Base-by-base conservation (phyloP, 2,888 invertebrate genomes). In the Cephus pygmeus region DNA sequence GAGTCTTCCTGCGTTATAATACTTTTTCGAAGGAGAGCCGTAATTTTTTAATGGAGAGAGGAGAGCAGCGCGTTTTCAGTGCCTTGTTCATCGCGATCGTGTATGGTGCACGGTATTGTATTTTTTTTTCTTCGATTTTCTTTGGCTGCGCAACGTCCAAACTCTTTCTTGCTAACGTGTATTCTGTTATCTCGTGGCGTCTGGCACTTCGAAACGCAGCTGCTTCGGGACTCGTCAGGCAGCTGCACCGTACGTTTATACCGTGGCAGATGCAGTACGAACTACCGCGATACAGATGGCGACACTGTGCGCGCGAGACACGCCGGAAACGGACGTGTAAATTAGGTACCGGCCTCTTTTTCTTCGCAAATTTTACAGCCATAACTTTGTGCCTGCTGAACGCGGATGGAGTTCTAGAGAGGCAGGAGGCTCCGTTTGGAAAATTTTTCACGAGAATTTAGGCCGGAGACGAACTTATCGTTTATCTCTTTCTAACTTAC, bases 211-310 rank as follows among this genome's bases (percentile, higher is more conserved):
- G 31, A 71, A 31, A 31, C 71, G 71, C 71, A 71, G 71, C 71
- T 71, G 71, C 71, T 71, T 34, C 33, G 71, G 12, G 31, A 12
- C 82, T 82, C 80, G 80, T 78, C 80, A 34, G 83, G 83, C 87
- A 87, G 86, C 88, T 87, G 87, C 83, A 80, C 87, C 83, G 79
- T 78, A 82, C 81, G 81, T 78, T 76, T 31, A 23, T 23, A 9
- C 80, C 79, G 82, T 80, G 82, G 86, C 90, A 89, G 89, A 89
- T 89, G 89, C 87, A 83, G 83, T 81, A 23, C 71, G 71, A 71
- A 23, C 31, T 30, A 11, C 2, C 12, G 33, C 33, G 71, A 31
- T 31, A 23, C 71, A 71, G 71, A 71, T 71, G 71, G n/a, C 34
- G 33, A 15, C 71, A 34, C 71, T 56, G 56, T 9, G 23, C 56